A percentile compares a stretch with the other conserved stretches of the same genome.
Evolutionary conservation across 2,797 vertebrate species (phyloP).

Genomic region (Odontamblyopus lacepedii): DNA sequence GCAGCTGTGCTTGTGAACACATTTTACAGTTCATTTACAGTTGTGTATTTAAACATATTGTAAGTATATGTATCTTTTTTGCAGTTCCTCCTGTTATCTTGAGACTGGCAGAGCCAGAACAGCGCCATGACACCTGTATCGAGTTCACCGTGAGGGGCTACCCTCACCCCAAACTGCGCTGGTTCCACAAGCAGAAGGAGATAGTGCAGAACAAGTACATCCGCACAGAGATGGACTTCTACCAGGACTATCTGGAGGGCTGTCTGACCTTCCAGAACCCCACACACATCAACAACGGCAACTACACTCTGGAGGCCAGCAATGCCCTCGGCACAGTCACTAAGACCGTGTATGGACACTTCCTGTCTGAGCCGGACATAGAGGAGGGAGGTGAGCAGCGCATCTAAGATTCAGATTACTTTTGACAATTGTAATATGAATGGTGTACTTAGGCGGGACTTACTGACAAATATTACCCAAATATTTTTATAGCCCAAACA

Average conservation of each 20-base stretch:
- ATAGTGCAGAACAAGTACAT: conserved; percentile 86
- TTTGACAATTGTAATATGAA: conserved; percentile 12
- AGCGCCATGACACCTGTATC: conserved; percentile 92
- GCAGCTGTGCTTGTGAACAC: background rate
- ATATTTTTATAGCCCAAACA: conserved; percentile 17
- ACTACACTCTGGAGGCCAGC: conserved; percentile 94
- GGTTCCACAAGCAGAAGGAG: conserved; percentile 87
- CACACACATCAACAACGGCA: conserved; percentile 95
- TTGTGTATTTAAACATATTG: background rate
- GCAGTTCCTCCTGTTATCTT: conserved; percentile 92
- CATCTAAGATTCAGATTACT: background rate
- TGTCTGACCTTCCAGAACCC: conserved; percentile 95
- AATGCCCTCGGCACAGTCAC: conserved; percentile 88
- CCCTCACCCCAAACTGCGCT: conserved; percentile 89
- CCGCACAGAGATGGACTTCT: conserved; percentile 86
- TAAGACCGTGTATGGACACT: conserved; percentile 92
- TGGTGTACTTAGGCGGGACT: conserved; percentile 1
- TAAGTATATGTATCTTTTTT: background rate
- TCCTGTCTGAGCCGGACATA: conserved; percentile 87
- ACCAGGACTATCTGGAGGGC: conserved; percentile 91
- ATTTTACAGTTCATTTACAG: conserved; percentile 1
- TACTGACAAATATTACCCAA: conserved; percentile 18
- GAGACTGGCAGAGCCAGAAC: conserved; percentile 89
- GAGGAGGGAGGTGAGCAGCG: conserved; percentile 59
- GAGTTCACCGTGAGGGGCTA: conserved; percentile 93